Percentiles rank a stretch among this genome's conserved stretches.
Conservation (phyloP, 2,888 invertebrate genomes). For the Rhagonycha lutea region DNA sequence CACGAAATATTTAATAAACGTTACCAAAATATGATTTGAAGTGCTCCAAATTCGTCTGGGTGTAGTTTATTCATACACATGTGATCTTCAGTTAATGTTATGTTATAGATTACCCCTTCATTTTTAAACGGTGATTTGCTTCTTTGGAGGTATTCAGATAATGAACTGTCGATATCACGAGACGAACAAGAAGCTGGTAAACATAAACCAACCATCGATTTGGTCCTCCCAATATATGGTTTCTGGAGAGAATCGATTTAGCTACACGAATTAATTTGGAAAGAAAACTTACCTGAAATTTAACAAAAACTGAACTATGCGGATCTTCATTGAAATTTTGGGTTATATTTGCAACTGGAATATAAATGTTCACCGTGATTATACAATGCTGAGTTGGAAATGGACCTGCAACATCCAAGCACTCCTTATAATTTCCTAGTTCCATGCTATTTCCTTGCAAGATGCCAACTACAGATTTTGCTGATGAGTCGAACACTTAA, state of each 20-base stretch:
- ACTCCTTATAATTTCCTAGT: background rate
- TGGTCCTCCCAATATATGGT: background rate
- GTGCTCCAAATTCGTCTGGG: background rate
- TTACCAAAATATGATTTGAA: background rate
- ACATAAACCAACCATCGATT: background rate
- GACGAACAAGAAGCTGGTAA: background rate
- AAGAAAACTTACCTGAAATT: background rate
- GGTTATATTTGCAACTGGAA: background rate
- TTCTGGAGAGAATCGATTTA: background rate
- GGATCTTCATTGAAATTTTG: background rate
- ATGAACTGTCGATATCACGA: background rate
- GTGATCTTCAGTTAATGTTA: background rate
- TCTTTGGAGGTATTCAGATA: background rate
- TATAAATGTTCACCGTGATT: background rate
- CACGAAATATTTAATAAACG: background rate
- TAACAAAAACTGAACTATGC: background rate
- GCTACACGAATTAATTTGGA: too few species aligned
- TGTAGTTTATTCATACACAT: background rate
- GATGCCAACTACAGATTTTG: too few species aligned
- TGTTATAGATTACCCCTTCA: background rate
- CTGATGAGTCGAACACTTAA: too few species aligned
- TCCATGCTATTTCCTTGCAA: too few species aligned
- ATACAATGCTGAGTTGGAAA: background rate
- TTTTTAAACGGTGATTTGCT: background rate
- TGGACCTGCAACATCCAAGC: background rate